Percentiles rank a stretch among this genome's conserved stretches.
Evolutionary conservation across 1,140 invertebrate species (phyloP).

Genomic region (Drosophila lacteicornis): DNA sequence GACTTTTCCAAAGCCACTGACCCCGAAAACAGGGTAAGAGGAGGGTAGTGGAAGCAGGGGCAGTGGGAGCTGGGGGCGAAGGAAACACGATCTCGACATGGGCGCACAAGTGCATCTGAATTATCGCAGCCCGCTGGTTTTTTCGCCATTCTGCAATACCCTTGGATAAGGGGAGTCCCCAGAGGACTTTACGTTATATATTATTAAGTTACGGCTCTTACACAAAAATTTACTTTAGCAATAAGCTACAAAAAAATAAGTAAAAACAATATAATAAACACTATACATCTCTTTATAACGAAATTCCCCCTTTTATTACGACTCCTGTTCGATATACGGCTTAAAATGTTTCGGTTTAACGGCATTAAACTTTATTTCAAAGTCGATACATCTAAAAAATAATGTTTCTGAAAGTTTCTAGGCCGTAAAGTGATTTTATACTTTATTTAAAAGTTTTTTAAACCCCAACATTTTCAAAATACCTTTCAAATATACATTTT

Average conservation of each 20-base stretch:
- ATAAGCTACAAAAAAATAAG: too few species aligned
- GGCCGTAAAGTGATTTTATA: neutral
- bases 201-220: too few species aligned
- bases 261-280: too few species aligned
- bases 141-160: constrained; percentile 30
- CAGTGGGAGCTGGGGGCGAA: constrained; percentile 11
- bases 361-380: too few species aligned
- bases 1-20: constrained; percentile 80
- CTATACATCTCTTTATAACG: too few species aligned
- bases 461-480: neutral
- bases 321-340: too few species aligned
- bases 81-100: constrained; percentile 73
- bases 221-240: too few species aligned
- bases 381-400: too few species aligned
- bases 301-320: too few species aligned
- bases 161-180: neutral
- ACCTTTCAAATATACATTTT: neutral
- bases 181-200: neutral
- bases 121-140: constrained; percentile 67
- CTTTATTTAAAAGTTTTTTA: neutral
- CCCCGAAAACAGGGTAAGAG: constrained; percentile 56
- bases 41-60: neutral
- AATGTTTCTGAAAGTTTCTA: too few species aligned
- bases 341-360: too few species aligned
- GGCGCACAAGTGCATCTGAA: constrained; percentile 78